Evolutionary conservation across 2,888 invertebrate species (phyloP), one percentile per base, ranked within the genome.

Genomic region (Amblyteles armatorius): DNA sequence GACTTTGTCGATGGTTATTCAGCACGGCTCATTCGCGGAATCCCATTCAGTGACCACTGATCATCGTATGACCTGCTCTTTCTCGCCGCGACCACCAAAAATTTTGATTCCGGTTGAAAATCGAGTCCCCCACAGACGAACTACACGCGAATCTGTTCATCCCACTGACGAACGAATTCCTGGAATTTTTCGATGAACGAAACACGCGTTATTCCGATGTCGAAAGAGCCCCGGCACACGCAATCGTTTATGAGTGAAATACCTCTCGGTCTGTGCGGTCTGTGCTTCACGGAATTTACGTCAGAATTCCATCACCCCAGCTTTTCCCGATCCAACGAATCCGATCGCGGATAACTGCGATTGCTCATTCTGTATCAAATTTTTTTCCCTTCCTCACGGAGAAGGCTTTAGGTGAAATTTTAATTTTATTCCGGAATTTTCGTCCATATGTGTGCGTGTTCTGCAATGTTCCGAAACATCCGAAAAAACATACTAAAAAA

Each of bases 161-260:
- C 22, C 29, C 40, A 40, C 19, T 19, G 78, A 69, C 29, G 40
- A 71, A 79, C 63, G 48, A 44, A 57, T 78, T 72, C 44, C 29
- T 19, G 67, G 26, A 40, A 72, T 80, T 74, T 74, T 57, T 57
- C 57, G 60, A 63, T 11, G 36, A 33, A 74, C 4, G 36, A 55
- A 55, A 50, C 72, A 65, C 72, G 50, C 48, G 63, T 79, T 57
- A 69, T 73, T 63, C 63, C 68, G 69, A 36, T 74, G 68, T 52
- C 60, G 50, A 63, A 50, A 78, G 67, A 52, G 50, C 36, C 55
- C 13, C 33, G 29, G 67, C 7, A 33, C 36, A 36, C 26, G 36
- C 72, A 73, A 72, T 71, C 72, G 50, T 79, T 79, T 68, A 72
- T 63, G 82, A 79, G 60, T 79, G 68, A 63, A 79, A 73, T 79